These are phyloP conservation scores for Pithecia hirsuta DNA, from an alignment of 2,797 vertebrate genomes.

Conservation along the genomic window DNA sequence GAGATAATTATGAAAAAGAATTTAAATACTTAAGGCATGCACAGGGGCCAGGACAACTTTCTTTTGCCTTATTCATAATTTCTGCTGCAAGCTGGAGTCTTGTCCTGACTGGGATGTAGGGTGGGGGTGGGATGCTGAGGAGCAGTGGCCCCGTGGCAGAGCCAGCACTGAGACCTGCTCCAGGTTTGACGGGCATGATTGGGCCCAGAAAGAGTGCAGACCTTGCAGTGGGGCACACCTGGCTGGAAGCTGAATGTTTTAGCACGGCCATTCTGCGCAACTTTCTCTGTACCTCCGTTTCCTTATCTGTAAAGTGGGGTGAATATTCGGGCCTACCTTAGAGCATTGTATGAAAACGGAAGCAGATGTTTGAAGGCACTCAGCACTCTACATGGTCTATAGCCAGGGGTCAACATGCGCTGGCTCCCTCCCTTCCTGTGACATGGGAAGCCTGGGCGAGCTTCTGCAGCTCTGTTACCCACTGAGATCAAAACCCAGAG, in stretches of 20 bases:
- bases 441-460: fast-evolving
- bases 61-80: constrained; percentile 77
- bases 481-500: fast-evolving
- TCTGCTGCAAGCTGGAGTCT: constrained; percentile 79
- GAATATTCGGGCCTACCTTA: background rate
- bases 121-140: background rate
- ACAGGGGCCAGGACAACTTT: constrained; percentile 81
- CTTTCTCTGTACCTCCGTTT: background rate
- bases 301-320: background rate
- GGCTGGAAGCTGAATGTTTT: background rate
- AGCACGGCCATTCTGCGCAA: fast-evolving
- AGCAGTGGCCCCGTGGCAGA: background rate
- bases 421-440: background rate
- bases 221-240: background rate
- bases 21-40: constrained; percentile 85
- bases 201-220: background rate
- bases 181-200: fast-evolving
- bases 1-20: constrained; percentile 88
- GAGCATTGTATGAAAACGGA: background rate
- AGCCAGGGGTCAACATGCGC: fast-evolving
- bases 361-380: background rate
- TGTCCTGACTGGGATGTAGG: constrained; percentile 66
- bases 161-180: background rate
- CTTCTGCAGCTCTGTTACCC: fast-evolving
- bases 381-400: fast-evolving